phyloP scores from a whole-genome alignment of 2,797 vertebrate genomes.

The Oreochromis grahami region DNA sequence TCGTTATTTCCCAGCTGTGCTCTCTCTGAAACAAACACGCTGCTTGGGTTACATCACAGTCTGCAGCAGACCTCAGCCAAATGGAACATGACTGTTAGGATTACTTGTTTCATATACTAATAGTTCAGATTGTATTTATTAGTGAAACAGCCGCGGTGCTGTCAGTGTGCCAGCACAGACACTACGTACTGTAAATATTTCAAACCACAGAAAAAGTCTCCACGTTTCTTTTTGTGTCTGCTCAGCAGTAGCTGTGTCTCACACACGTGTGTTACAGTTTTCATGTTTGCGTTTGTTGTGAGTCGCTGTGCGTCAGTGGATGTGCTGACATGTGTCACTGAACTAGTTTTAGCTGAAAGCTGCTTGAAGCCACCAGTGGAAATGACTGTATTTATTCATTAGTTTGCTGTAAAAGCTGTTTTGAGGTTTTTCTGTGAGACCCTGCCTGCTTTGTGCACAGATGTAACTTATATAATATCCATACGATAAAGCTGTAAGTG shows the following conservation, averaged over 20 bases:
- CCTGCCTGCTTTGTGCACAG: neutral
- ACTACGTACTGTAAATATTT: neutral
- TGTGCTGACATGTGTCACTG: neutral
- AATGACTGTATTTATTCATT: neutral
- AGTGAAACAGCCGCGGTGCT: accelerated
- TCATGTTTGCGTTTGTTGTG: neutral
- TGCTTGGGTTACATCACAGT: accelerated
- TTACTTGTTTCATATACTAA: no score
- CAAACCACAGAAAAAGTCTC: neutral
- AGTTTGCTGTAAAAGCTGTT: neutral
- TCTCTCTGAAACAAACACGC: neutral
- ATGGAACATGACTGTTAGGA: neutral
- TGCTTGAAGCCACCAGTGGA: neutral
- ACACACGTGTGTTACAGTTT: neutral
- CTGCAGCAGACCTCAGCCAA: neutral
- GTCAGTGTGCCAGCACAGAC: neutral
- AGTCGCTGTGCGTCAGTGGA: neutral
- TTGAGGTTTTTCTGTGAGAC: neutral
- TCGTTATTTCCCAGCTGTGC: neutral
- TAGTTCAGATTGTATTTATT: neutral
- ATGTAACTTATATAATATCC: neutral
- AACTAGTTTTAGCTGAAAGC: neutral
- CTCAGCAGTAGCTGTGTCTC: neutral
- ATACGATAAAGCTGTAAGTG: neutral
- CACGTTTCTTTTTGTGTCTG: neutral